Conservation (phyloP, 1,140 invertebrate genomes). For the Zaprionus davidi region DNA sequence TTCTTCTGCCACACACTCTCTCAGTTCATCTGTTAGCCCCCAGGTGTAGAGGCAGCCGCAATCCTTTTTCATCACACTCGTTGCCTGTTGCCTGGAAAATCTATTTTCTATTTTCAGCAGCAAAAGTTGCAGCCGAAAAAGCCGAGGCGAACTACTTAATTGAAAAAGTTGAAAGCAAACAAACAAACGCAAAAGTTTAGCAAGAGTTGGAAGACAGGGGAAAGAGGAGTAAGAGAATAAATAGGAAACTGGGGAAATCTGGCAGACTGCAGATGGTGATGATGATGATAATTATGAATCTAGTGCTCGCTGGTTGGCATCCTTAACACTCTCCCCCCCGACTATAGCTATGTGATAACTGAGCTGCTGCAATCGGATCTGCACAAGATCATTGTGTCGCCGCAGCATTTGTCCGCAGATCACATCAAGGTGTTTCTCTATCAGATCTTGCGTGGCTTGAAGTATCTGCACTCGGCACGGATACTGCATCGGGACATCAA, state of each 20-base stretch:
- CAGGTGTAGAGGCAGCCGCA: slow-evolving; percentile 10
- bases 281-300: background rate
- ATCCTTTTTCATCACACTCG: slow-evolving; percentile 24
- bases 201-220: background rate
- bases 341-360: slow-evolving; percentile 97
- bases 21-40: too few species aligned
- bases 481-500: slow-evolving; percentile 99
- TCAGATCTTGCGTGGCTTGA: slow-evolving; percentile 99
- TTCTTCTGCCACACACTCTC: too few species aligned
- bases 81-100: slow-evolving; percentile 32
- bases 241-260: background rate
- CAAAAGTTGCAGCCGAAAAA: slow-evolving; percentile 57
- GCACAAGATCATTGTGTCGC: slow-evolving; percentile 99
- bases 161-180: slow-evolving; percentile 72
- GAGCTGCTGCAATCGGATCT: slow-evolving; percentile 99
- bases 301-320: slow-evolving; percentile 11
- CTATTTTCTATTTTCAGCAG: slow-evolving; percentile 42
- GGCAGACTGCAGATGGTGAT: background rate
- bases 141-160: slow-evolving; percentile 50
- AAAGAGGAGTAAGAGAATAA: background rate
- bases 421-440: slow-evolving; percentile 99
- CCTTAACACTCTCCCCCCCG: slow-evolving; percentile 46
- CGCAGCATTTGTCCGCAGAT: slow-evolving; percentile 98
- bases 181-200: slow-evolving; percentile 49
- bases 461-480: slow-evolving; percentile 98